Evolutionary conservation across 1,140 invertebrate genomes (phyloP).

Genomic region (Goniozus legneri): DNA sequence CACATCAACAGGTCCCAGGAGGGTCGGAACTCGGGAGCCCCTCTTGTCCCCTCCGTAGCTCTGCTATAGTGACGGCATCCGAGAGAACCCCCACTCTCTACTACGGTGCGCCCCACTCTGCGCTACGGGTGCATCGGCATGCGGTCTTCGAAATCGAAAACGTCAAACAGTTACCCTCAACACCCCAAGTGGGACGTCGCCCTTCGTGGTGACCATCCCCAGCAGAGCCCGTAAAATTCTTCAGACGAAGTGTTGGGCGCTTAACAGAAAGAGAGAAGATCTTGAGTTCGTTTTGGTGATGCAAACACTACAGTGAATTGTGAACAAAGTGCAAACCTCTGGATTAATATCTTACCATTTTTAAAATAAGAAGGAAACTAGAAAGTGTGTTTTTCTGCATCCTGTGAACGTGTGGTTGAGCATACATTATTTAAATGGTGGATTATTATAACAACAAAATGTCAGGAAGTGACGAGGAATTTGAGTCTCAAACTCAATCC

Average conservation of each 20-base stretch:
- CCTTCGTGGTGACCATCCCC: neutral
- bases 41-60: constrained; percentile 22
- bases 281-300: too few species aligned
- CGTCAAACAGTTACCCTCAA: constrained; percentile 55
- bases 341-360: too few species aligned
- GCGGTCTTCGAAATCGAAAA: constrained; percentile 52
- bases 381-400: neutral
- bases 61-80: constrained; percentile 15
- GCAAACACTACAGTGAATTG: too few species aligned
- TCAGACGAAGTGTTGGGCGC: too few species aligned
- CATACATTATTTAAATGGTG: constrained; percentile 36
- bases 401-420: neutral
- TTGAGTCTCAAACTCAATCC: constrained; percentile 38
- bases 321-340: too few species aligned
- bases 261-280: too few species aligned
- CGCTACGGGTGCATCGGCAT: constrained; percentile 50
- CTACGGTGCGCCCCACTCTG: constrained; percentile 34
- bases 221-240: too few species aligned
- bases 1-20: constrained; percentile 53
- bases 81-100: constrained; percentile 33
- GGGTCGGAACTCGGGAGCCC: constrained; percentile 29
- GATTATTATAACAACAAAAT: constrained; percentile 50
- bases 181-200: constrained; percentile 27
- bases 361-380: too few species aligned
- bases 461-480: constrained; percentile 52